Base-by-base conservation (phyloP, 1,140 invertebrate species). In the Ylistrum balloti region DNA sequence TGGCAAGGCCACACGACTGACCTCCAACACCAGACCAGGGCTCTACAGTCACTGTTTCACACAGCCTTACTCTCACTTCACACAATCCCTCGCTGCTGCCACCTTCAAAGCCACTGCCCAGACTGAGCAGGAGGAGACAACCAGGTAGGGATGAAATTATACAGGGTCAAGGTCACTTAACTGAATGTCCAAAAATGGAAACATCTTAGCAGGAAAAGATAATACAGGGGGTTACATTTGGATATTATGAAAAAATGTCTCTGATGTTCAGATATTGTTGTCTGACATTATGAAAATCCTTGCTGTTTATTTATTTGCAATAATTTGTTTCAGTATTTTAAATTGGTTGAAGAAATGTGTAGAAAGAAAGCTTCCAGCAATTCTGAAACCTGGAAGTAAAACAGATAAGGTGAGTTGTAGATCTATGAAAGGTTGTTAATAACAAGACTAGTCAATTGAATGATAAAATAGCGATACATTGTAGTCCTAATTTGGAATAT, bases 41-140 rank as follows among this genome's bases (percentile, higher is more conserved):
- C 94, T 97, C n/a, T 97, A 96, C 91, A 94, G 96, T 91, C 93
- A 94, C 85, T 96, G 96, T 88, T 94, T 97, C 87, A 95, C 96
- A 33, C 93, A 95, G 45, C 96, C 96, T 0, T 97, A 96, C 90
- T 94, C 96, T 13, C 95, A 96, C 88, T 96, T 97, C 88, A 96
- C 96, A 3, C 96, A 97, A 93, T 95, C 95, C 38, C 92, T 96
- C 33, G 95, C 95, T 33, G 93, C 92, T 33, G 94, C 95, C 15
- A 93, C 94, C 33, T 95, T 95, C 88, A 94, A 93, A 74, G 93
- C 94, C 33, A 91, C 93, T 2, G 91, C 93, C 35, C 93, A 95
- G 85, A 87, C 92, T 85, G 95, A 96, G 33, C 93, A 94, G 74
- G 95, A 95, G 48, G 95, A 95, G 32, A 93, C 93, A 22, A 89